Evolutionary conservation across 2,113 vertebrate genomes (phyloP).

Genomic region (Pseudonaja textilis): DNA sequence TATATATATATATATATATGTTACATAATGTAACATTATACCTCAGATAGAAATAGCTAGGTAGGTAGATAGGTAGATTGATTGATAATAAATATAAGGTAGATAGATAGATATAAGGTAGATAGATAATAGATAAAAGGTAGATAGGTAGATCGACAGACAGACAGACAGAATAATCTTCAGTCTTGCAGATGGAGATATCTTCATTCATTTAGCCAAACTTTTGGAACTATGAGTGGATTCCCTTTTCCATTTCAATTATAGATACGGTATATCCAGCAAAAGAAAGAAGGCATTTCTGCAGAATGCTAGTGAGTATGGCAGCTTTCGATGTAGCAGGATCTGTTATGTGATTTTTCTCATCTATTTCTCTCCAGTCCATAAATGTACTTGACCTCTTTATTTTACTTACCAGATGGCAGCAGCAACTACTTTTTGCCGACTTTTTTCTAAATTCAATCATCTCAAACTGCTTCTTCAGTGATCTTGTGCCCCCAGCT

Average conservation of each 20-base stretch:
- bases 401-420: slow-evolving; percentile 55
- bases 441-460: slow-evolving; percentile 51
- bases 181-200: slow-evolving; percentile 40
- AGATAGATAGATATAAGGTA: no score
- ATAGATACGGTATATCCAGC: slow-evolving; percentile 35
- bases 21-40: neutral
- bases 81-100: no score
- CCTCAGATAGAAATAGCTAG: neutral
- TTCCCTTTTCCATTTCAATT: slow-evolving; percentile 40
- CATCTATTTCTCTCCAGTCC: slow-evolving; percentile 51
- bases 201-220: slow-evolving; percentile 42
- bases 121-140: neutral
- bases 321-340: slow-evolving; percentile 48
- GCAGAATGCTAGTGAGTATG: slow-evolving; percentile 47
- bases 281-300: slow-evolving; percentile 46
- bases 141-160: neutral
- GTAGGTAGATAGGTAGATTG: no score
- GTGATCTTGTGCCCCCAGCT: slow-evolving; percentile 28
- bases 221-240: slow-evolving; percentile 43
- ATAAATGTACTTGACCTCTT: slow-evolving; percentile 52
- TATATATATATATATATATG: no score
- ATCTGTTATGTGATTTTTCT: slow-evolving; percentile 38
- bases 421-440: slow-evolving; percentile 50
- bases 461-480: slow-evolving; percentile 52
- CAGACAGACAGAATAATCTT: neutral